Evolutionary conservation across 2,888 invertebrate genomes (phyloP), one percentile per base, ranked within the genome.

Genomic region (Tanypteryx hageni): DNA sequence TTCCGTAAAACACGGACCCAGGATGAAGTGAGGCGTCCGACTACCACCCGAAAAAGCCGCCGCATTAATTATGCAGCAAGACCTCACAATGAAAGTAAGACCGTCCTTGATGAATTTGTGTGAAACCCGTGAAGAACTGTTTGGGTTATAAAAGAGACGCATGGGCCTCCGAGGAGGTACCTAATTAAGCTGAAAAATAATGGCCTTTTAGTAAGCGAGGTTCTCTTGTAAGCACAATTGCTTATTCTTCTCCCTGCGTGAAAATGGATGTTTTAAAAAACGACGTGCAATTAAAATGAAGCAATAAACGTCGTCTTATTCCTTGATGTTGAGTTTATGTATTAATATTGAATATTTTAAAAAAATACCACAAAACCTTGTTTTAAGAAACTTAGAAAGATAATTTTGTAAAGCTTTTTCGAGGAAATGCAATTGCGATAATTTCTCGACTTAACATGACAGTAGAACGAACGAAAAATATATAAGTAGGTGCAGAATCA

Each of bases 401-500:
- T 44, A 44, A 44, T 44, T 44, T 5, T 44, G 44, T 44, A 44
- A 44, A 44, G 44, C 1, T 44, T 3, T 44, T 44, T 44, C 1
- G 44, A 44, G 44, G 44, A 44, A 44, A 44, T 44, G 44, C 44
- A 44, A 44, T 44, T 44, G 5, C 44, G 44, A 44, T 44, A 1
- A 3, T 44, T 44, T 44, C 44, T 44, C 44, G 44, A 44, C 44
- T 44, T 3, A 0, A 64, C 95, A 94, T 95, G 95, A 94, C 94
- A 95, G 95, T 94, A 95, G 95, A 94, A 95, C 95, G 94, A 94
- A 95, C 94, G 94, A 94, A 95, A 94, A 94, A 94, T 94, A 95
- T 94, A 92, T 82, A 56, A 92, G 92, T 93, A 92, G 93, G 93
- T 93, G 92, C 92, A 93, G 93, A 91, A 61, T 93, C 94, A 94